Conservation (phyloP, 2,888 invertebrate genomes). For the Meghimatium bilineatum region DNA sequence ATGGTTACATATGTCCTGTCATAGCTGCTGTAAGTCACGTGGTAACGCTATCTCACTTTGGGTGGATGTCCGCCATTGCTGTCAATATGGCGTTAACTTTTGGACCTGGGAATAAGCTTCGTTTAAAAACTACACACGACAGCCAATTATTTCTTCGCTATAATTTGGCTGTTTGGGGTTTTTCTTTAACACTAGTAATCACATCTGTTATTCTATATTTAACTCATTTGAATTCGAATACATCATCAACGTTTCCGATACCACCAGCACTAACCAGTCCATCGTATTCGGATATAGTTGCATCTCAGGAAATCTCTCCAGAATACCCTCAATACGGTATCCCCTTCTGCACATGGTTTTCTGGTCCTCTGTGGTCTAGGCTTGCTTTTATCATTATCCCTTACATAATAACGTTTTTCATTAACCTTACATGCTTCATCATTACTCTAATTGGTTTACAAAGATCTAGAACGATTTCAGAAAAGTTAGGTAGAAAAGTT, state of each 20-base stretch:
- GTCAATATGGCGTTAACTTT: constrained; percentile 53
- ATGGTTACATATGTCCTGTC: constrained; percentile 40
- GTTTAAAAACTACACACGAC: neutral
- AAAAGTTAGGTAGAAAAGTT: constrained; percentile 7
- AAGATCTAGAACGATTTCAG: neutral
- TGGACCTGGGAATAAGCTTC: neutral
- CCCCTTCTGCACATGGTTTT: constrained; percentile 30
- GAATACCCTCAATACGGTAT: constrained; percentile 24
- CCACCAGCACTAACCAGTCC: neutral
- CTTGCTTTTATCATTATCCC: constrained; percentile 45
- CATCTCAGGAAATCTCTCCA: neutral
- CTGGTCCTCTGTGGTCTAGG: neutral
- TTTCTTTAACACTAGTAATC: neutral
- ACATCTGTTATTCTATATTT: constrained; percentile 11
- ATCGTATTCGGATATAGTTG: neutral
- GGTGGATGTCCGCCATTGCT: constrained; percentile 53
- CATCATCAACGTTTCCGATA: neutral
- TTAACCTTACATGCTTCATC: constrained; percentile 49
- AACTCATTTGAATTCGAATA: neutral
- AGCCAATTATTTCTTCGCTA: constrained; percentile 4
- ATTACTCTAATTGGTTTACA: constrained; percentile 49
- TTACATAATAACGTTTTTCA: constrained; percentile 33
- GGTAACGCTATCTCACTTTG: constrained; percentile 47
- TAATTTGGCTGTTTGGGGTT: constrained; percentile 26
- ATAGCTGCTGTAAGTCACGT: constrained; percentile 43